These are phyloP conservation scores for Drosophila meridionalis DNA, from an alignment of 2,888 invertebrate genomes.

Conservation along the genomic window DNA sequence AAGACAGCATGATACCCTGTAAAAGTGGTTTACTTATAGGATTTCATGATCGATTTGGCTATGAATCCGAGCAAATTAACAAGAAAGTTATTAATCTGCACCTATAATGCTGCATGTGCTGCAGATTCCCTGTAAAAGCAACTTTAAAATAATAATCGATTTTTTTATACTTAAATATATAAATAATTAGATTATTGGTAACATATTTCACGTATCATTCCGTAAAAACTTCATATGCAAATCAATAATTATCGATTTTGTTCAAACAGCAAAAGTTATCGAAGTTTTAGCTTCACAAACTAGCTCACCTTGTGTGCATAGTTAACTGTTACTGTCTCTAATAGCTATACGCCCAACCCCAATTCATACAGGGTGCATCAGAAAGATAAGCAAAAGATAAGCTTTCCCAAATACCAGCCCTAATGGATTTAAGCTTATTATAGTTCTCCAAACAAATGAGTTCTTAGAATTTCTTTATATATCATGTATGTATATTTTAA, in stretches of 20 bases:
- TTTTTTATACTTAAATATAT: too few species aligned
- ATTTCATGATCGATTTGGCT: too few species aligned
- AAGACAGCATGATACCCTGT: not conserved
- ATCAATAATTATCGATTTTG: not conserved
- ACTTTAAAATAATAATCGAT: too few species aligned
- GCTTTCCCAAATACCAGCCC: not conserved
- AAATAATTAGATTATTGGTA: too few species aligned
- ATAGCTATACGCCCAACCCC: not conserved
- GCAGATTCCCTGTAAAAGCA: too few species aligned
- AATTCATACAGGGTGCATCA: not conserved
- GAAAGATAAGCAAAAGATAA: not conserved
- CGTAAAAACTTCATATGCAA: too few species aligned
- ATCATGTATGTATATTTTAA: not conserved
- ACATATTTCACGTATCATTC: too few species aligned
- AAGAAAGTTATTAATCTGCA: too few species aligned
- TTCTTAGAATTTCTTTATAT: not conserved
- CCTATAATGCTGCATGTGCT: too few species aligned
- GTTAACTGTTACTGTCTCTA: not conserved
- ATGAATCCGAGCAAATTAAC: too few species aligned
- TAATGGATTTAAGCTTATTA: not conserved
- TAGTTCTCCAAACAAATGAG: not conserved
- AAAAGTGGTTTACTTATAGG: not conserved
- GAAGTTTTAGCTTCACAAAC: not conserved
- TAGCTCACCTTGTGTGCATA: not conserved
- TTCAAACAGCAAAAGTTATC: not conserved